A percentile compares a stretch with the other conserved stretches of the same genome.
These are phyloP conservation scores for Silurus aristotelis DNA, from an alignment of 2,797 vertebrate species.

Conservation along the genomic window DNA sequence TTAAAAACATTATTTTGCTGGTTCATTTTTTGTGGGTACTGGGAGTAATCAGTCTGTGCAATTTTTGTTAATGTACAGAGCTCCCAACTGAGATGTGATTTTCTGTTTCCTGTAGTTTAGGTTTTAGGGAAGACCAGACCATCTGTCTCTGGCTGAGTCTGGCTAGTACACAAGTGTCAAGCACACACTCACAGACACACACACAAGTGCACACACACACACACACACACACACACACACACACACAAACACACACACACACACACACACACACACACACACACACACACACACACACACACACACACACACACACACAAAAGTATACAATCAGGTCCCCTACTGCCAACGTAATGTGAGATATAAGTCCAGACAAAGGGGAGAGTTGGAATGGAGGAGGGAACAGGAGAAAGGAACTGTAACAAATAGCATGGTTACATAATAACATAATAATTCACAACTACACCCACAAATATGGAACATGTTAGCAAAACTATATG, in stretches of 20 bases:
- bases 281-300: not conserved
- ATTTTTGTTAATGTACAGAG: constrained; percentile 29
- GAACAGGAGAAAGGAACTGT: not conserved
- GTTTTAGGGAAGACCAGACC: constrained; percentile 51
- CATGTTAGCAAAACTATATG: constrained; percentile 17
- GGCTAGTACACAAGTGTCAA: constrained; percentile 24
- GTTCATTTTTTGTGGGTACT: not conserved
- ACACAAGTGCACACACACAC: not conserved
- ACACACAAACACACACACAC: not conserved
- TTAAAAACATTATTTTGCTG: not conserved
- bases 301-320: not conserved
- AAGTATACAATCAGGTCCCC: not conserved
- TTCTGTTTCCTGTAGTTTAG: constrained; percentile 52
- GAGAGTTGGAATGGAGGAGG: not conserved
- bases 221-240: not conserved
- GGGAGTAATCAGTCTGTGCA: not conserved
- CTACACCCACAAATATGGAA: constrained; percentile 29
- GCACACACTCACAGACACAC: constrained; percentile 13
- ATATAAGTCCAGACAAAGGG: not conserved
- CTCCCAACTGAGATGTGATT: constrained; percentile 49
- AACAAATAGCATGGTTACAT: constrained; percentile 37
- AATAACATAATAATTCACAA: constrained; percentile 37
- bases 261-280: constrained; percentile 3
- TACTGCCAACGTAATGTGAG: not conserved
- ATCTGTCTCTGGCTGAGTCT: constrained; percentile 49